Evolutionary conservation across 2,797 vertebrate species (phyloP).

Genomic region (Karalla daura): DNA sequence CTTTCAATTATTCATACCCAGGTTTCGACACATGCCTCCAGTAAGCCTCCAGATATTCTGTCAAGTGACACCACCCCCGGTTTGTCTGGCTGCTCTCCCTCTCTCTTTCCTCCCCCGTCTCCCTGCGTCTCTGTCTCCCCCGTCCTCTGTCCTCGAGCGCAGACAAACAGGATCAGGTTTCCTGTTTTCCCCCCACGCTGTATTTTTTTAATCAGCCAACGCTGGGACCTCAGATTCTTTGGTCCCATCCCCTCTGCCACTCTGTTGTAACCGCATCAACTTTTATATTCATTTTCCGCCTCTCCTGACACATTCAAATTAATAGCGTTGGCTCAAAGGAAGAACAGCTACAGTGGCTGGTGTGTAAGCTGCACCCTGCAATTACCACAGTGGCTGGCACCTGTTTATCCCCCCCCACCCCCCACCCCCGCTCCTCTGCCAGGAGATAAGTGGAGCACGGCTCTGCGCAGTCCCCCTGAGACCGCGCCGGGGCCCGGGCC

Average conservation of each 20-base stretch:
- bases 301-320: slow-evolving; percentile 20
- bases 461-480: slow-evolving; percentile 54
- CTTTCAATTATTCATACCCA: slow-evolving; percentile 65
- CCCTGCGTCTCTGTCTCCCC: slow-evolving; percentile 26
- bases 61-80: slow-evolving; percentile 44
- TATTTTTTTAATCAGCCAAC: slow-evolving; percentile 31
- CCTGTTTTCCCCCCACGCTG: slow-evolving; percentile 8
- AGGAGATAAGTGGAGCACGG: slow-evolving; percentile 68
- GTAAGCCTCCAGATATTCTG: slow-evolving; percentile 58
- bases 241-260: slow-evolving; percentile 2
- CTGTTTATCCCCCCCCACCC: slow-evolving; percentile 50
- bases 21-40: slow-evolving; percentile 59
- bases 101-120: slow-evolving; percentile 36
- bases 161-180: slow-evolving; percentile 8
- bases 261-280: slow-evolving; percentile 10
- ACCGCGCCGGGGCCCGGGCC: slow-evolving; percentile 39
- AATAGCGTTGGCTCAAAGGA: slow-evolving; percentile 33
- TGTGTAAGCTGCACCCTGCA: slow-evolving; percentile 42
- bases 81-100: slow-evolving; percentile 44
- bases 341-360: neutral
- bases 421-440: slow-evolving; percentile 54
- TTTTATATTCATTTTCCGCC: slow-evolving; percentile 16
- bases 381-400: slow-evolving; percentile 54
- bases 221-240: slow-evolving; percentile 22
- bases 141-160: slow-evolving; percentile 6